Percentiles rank a stretch among this genome's conserved stretches.
phyloP scores from a whole-genome alignment of 2,113 vertebrate species.

The Gymnobelideus leadbeateri region DNA sequence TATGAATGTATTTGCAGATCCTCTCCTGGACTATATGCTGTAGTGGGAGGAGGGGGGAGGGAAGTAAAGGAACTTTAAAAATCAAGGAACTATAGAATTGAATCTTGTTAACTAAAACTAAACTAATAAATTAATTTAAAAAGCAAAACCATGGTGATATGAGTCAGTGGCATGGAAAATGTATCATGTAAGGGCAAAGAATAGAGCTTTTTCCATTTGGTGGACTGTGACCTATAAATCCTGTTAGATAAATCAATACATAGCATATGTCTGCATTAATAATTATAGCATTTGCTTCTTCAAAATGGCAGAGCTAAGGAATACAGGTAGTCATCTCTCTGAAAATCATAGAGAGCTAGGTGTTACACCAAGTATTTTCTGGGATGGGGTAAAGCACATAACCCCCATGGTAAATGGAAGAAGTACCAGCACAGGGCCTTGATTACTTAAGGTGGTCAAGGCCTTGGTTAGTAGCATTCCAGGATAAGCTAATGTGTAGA shows the following conservation, averaged over 20 bases:
- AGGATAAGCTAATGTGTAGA: neutral
- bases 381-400: too few relatives aligned
- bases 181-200: neutral
- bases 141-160: too few relatives aligned
- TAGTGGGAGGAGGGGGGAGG: too few relatives aligned
- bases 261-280: neutral
- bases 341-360: neutral
- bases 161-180: neutral
- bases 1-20: too few relatives aligned
- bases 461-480: neutral
- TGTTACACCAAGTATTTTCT: neutral
- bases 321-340: neutral
- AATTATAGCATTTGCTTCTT: neutral
- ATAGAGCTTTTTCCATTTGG: neutral
- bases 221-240: neutral
- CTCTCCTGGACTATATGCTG: too few relatives aligned
- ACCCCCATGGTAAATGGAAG: neutral
- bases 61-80: too few relatives aligned
- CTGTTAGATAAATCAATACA: neutral
- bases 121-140: too few relatives aligned
- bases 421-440: neutral
- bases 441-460: neutral
- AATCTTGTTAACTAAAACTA: too few relatives aligned
- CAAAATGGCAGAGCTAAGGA: neutral
- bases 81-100: too few relatives aligned